phyloP scores from a whole-genome alignment of 2,113 vertebrate genomes.

The Erythrocercus mccallii region DNA sequence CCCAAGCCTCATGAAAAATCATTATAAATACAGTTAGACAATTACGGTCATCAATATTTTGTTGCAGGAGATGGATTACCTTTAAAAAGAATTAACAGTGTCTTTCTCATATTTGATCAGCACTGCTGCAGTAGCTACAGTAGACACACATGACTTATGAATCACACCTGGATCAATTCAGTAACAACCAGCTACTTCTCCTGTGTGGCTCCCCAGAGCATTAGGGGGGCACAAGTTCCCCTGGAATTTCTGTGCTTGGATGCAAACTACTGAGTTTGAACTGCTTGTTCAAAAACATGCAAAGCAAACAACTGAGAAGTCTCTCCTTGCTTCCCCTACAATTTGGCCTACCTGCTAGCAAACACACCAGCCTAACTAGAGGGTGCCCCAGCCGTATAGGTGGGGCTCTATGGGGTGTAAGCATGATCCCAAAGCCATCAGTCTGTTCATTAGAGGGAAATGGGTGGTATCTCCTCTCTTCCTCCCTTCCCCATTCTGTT shows the following conservation, averaged over 20 bases:
- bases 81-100: neutral
- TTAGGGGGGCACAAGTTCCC: neutral
- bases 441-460: neutral
- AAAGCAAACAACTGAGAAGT: neutral
- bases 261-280: neutral
- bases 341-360: neutral
- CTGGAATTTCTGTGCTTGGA: neutral
- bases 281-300: neutral
- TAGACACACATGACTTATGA: neutral
- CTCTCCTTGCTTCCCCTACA: neutral
- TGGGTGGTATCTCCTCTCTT: neutral
- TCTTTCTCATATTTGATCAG: neutral
- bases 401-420: neutral
- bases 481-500: rapidly evolving
- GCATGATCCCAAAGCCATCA: neutral
- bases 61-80: neutral
- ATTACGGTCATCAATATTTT: neutral
- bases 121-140: neutral
- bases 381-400: rapidly evolving
- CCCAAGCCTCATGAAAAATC: neutral
- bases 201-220: neutral
- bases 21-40: neutral
- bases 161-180: neutral
- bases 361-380: neutral
- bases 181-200: neutral